These are phyloP conservation scores for Aphelenchoides avenae DNA, from an alignment of 1,140 invertebrate species.

Conservation along the genomic window DNA sequence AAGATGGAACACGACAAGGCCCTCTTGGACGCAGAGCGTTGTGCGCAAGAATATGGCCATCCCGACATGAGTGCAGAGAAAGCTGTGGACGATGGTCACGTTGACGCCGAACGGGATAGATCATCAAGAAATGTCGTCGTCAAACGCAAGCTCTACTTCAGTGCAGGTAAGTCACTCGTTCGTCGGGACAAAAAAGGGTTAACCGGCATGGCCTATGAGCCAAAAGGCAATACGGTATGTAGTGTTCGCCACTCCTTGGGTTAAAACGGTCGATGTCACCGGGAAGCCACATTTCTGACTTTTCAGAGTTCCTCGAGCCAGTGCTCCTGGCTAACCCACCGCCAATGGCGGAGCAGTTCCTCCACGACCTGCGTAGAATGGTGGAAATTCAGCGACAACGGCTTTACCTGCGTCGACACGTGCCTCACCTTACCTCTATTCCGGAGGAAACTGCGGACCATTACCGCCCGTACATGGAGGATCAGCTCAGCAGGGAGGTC, in stretches of 20 bases:
- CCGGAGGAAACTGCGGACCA: constrained; percentile 21
- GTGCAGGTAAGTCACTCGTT: constrained; percentile 28
- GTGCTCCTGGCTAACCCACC: constrained; percentile 44
- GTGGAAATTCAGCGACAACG: constrained; percentile 43
- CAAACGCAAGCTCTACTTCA: constrained; percentile 47
- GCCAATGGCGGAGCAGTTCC: constrained; percentile 49
- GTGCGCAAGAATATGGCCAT: not conserved
- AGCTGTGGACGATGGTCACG: not conserved
- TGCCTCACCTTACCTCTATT: constrained; percentile 15
- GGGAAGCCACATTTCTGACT: not conserved
- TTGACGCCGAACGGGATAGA: not conserved
- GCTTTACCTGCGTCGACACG: constrained; percentile 32
- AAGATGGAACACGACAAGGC: constrained; percentile 18
- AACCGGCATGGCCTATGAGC: not conserved
- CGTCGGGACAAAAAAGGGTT: not conserved
- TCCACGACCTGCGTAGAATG: constrained; percentile 49
- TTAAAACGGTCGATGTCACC: not conserved
- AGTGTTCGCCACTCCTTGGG: not conserved
- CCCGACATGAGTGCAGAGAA: not conserved
- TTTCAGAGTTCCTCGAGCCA: constrained; percentile 53
- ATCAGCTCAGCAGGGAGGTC: not conserved
- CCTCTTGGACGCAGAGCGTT: constrained; percentile 2
- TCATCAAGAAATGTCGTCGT: constrained; percentile 12
- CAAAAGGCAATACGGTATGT: not conserved
- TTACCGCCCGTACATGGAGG: constrained; percentile 27